phyloP scores from a whole-genome alignment of 1,140 invertebrate genomes.

The Drosophila saltans region DNA sequence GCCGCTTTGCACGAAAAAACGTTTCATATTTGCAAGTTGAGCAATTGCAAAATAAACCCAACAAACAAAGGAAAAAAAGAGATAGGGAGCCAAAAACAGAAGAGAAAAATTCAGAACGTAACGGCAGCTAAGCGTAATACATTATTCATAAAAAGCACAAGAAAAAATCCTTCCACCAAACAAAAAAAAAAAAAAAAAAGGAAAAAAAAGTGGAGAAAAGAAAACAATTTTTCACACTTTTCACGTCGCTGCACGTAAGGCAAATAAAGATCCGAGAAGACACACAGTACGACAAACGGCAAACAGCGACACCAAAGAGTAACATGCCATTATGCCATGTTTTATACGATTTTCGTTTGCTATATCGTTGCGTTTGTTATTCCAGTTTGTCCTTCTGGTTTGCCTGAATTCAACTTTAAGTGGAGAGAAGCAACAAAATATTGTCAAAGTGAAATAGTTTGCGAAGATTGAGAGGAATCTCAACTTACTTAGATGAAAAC shows the following conservation, averaged over 20 bases:
- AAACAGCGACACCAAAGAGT: slow-evolving; percentile 26
- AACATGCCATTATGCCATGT: slow-evolving; percentile 41
- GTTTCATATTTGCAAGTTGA: slow-evolving; percentile 40
- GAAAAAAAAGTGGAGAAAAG: slow-evolving; percentile 20
- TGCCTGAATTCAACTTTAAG: slow-evolving; percentile 24
- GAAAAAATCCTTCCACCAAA: slow-evolving; percentile 34
- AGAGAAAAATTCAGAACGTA: slow-evolving; percentile 41
- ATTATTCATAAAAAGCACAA: slow-evolving; percentile 57
- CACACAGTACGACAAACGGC: slow-evolving; percentile 30
- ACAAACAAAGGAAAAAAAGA: slow-evolving; percentile 24
- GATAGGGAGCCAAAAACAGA: neutral
- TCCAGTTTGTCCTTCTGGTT: neutral
- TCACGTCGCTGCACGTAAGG: slow-evolving; percentile 53
- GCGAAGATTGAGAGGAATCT: too few species aligned
- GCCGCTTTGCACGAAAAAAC: neutral
- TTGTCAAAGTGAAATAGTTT: too few species aligned
- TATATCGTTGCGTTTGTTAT: slow-evolving; percentile 3
- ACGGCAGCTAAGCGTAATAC: slow-evolving; percentile 54
- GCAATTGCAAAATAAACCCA: slow-evolving; percentile 57
- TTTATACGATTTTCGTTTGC: slow-evolving; percentile 19
- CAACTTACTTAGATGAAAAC: neutral
- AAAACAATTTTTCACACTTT: slow-evolving; percentile 67
- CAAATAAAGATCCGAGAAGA: slow-evolving; percentile 36
- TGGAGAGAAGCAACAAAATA: too few species aligned
- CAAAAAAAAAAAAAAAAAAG: slow-evolving; percentile 17